These are phyloP conservation scores for Stichopus horrens DNA, from an alignment of 53 echinoderm and acorn worm species.

Conservation along the genomic window DNA sequence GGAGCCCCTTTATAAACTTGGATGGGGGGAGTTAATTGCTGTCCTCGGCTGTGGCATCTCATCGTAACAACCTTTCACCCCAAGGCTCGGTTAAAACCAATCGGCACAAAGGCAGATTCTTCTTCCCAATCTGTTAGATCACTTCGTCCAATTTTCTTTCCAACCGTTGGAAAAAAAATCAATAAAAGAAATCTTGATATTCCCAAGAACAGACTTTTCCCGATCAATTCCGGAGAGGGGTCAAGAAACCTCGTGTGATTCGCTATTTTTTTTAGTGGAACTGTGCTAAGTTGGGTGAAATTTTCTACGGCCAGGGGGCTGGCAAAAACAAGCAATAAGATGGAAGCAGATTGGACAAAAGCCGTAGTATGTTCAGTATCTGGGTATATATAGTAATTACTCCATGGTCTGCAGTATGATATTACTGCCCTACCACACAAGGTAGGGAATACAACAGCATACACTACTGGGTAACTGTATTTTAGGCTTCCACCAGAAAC, in stretches of 20 bases:
- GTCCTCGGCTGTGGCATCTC: background rate
- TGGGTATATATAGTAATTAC: too few relatives aligned
- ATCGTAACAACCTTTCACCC: background rate
- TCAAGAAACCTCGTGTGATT: constrained; percentile 28
- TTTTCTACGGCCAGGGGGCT: background rate
- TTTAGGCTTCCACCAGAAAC: too few relatives aligned
- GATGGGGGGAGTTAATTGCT: constrained; percentile 10
- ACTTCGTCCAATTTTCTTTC: constrained; percentile 22
- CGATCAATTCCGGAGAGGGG: constrained; percentile 19
- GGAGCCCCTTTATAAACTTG: background rate
- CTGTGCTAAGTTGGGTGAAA: constrained; percentile 32
- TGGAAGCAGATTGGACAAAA: too few relatives aligned
- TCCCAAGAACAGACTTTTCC: background rate
- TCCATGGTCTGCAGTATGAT: too few relatives aligned
- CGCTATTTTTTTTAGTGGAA: background rate
- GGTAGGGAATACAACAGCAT: too few relatives aligned
- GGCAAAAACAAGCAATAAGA: too few relatives aligned
- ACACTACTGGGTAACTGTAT: too few relatives aligned
- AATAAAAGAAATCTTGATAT: constrained; percentile 32
- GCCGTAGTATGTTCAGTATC: too few relatives aligned
- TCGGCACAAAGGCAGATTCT: background rate
- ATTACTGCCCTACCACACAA: too few relatives aligned
- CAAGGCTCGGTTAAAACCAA: background rate
- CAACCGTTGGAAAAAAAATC: constrained; percentile 29
- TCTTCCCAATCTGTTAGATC: constrained; percentile 22